Conservation (phyloP, 2,888 invertebrate species). For the Sinodicranocentrus sp. region DNA sequence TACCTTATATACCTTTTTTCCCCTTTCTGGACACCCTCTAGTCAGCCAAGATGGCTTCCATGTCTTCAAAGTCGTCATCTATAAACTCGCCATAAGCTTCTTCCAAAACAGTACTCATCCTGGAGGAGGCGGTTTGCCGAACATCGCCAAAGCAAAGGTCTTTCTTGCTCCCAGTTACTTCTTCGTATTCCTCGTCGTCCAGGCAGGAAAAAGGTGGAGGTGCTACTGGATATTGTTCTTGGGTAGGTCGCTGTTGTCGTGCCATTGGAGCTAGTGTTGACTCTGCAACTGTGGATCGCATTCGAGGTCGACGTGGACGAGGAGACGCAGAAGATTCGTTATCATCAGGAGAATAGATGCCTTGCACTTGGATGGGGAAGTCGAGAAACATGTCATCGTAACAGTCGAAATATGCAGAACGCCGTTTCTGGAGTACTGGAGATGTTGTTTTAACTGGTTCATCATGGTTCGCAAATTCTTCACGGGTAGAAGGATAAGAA, state of each 20-base stretch:
- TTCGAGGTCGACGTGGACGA: conserved; percentile 8
- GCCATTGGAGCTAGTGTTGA: neutral
- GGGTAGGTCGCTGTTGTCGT: neutral
- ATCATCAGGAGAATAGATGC: no score
- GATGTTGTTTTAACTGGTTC: no score
- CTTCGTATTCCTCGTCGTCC: neutral
- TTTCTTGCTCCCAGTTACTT: neutral
- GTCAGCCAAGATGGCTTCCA: neutral
- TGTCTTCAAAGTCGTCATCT: conserved; percentile 7
- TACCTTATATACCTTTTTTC: no score
- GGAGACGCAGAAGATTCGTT: neutral
- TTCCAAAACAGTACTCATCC: neutral
- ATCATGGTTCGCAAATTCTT: no score
- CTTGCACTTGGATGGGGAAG: no score
- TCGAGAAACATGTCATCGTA: neutral
- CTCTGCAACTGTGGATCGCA: conserved; percentile 5
- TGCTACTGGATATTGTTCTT: neutral
- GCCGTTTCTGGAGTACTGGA: no score
- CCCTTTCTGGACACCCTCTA: no score
- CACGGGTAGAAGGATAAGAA: no score
- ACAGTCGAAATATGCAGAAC: no score
- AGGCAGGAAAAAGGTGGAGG: neutral
- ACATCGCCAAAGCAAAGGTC: neutral
- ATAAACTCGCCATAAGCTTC: neutral
- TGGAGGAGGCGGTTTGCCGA: neutral